Evolutionary conservation across 2,888 invertebrate genomes (phyloP), one percentile per base, ranked within the genome.

Genomic region (Leucoptera coffeella): DNA sequence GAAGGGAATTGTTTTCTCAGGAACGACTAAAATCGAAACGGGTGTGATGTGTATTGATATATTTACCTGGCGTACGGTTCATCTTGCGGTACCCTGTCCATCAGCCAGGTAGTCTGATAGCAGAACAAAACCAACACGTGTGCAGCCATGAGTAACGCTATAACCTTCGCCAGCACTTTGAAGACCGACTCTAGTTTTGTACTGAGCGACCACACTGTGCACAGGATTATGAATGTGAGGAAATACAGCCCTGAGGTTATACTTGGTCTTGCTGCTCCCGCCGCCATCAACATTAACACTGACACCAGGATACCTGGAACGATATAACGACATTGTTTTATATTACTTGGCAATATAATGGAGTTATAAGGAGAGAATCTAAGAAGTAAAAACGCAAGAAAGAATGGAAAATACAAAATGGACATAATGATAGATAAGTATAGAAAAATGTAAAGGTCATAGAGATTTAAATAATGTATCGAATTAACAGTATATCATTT

Each of bases 131-230:
- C 65, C 3, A 79, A 45, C 31, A 90, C 75, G 50, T 96, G 93
- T 15, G 77, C 43, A 4, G 80, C 80, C 46, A 88, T 79, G 39
- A 90, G 76, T n/a, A 81, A 64, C 77, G 84, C 78, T 9, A 85
- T 44, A 36, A 82, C 69, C 27, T 82, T 76, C 45, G 85, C 73
- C 20, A 87, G 47, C 25, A 84, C 69, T 0, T 85, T 86, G 48
- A 89, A 93, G n/a, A 80, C 82, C 34, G 76, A 74, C 37, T 80
- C 78, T 32, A 94, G 67, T 30, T 84, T 78, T 39, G 76, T 78
- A 44, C 85, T 86, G 39, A 85, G 80, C 12, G 91, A 82, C 88
- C 92, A 89, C 65, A 87, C 88, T 2, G 92, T 91, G 29, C 88
- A 85, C 14, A 85, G 77, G 10, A 78, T 77, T 45, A 96, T 73